A percentile compares a stretch with the other conserved stretches of the same genome.
Evolutionary conservation across 2,797 vertebrate genomes (phyloP).

Genomic region (Prunella strophiata): DNA sequence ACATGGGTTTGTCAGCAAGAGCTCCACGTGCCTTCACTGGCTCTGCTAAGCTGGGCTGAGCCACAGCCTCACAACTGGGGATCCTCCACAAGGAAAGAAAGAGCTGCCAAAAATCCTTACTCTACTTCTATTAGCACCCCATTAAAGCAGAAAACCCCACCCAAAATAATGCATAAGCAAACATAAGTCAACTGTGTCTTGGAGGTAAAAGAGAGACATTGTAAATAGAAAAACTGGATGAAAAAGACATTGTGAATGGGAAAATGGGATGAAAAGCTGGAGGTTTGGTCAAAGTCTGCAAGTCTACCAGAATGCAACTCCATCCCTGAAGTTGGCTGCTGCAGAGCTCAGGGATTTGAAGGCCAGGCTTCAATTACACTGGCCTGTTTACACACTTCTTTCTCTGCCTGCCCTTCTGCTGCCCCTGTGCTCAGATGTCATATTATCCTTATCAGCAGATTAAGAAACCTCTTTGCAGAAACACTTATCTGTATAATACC

Average conservation of each 20-base stretch:
- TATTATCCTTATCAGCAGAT: conserved; percentile 82
- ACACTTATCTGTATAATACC: conserved; percentile 67
- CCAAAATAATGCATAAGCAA: not conserved
- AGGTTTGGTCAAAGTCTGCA: not conserved
- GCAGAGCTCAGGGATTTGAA: conserved; percentile 20
- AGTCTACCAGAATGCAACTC: not conserved
- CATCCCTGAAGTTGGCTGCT: conserved; percentile 13
- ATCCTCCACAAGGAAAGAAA: not conserved
- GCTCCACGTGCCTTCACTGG: not conserved
- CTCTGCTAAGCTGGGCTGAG: not conserved
- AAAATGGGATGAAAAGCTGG: not conserved
- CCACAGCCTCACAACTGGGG: not conserved
- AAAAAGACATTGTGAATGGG: not conserved
- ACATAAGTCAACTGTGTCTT: not conserved
- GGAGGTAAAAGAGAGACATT: not conserved
- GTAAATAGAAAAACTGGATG: not conserved
- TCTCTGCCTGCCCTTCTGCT: conserved; percentile 65
- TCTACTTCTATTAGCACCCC: not conserved
- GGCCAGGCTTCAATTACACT: conserved; percentile 67
- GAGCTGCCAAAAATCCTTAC: not conserved
- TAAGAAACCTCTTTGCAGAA: conserved; percentile 77
- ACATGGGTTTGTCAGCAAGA: not conserved
- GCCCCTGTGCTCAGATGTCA: conserved; percentile 80
- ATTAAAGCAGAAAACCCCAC: not conserved
- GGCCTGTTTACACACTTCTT: conserved; percentile 64